Evolutionary conservation across 1,140 invertebrate species (phyloP).

Genomic region (Trichogramma pretiosum): DNA sequence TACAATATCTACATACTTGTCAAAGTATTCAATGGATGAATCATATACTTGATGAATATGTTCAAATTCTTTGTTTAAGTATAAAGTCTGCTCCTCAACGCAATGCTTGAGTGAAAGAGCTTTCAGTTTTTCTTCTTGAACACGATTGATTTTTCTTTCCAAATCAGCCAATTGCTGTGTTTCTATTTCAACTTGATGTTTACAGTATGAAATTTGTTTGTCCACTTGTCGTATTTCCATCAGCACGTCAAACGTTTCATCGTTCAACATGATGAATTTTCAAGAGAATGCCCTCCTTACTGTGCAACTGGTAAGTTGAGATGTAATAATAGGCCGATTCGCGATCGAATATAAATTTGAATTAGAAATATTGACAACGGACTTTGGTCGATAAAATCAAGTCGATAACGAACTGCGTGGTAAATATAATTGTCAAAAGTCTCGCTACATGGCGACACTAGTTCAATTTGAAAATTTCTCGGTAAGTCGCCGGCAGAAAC

Average conservation of each 20-base stretch:
- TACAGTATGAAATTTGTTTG: slow-evolving; percentile 8
- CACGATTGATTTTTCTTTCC: slow-evolving; percentile 15
- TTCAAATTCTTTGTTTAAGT: slow-evolving; percentile 8
- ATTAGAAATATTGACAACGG: too few species aligned
- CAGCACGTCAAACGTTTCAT: slow-evolving; percentile 1
- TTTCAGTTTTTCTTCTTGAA: slow-evolving; percentile 12
- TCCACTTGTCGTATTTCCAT: slow-evolving; percentile 12
- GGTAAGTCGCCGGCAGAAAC: too few species aligned
- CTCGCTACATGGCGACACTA: too few species aligned
- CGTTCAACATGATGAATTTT: neutral
- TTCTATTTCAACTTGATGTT: slow-evolving; percentile 11
- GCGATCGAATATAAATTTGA: too few species aligned
- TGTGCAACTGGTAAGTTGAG: too few species aligned
- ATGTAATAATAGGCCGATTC: too few species aligned
- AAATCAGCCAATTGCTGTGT: slow-evolving; percentile 9
- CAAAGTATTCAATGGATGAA: neutral
- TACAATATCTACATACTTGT: neutral
- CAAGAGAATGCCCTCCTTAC: too few species aligned
- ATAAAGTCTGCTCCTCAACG: slow-evolving; percentile 8
- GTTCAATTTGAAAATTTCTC: too few species aligned
- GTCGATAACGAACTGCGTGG: too few species aligned
- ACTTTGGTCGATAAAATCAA: too few species aligned
- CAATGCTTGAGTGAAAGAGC: slow-evolving; percentile 2
- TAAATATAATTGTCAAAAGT: too few species aligned
- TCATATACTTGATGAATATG: slow-evolving; percentile 9